Evolutionary conservation across 1,140 invertebrate species (phyloP), one percentile per base, ranked within the genome.

Genomic region (Zaprionus nigranus): DNA sequence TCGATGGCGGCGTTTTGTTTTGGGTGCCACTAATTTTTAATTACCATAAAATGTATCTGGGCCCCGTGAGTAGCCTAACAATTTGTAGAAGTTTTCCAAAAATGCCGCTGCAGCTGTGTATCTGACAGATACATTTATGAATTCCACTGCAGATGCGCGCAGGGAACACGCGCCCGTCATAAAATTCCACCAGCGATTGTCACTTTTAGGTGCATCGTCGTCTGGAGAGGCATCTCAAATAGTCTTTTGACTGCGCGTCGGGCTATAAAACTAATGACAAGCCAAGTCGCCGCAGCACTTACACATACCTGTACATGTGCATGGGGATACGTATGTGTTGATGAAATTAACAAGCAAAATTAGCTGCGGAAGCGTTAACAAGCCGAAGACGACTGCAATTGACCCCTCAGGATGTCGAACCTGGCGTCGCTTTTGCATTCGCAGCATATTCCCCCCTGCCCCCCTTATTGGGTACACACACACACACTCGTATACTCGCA

Each of bases 221-320:
- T 67, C 54, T 62, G 12, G 56, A 51, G 51, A 49, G 57, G 53
- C 58, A 67, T 78, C 78, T 69, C 74, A 53, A 83, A 87, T 80
- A 72, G 73, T 81, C 63, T 83, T 83, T 83, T 83, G 83, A 86
- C 81, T 79, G 67, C 79, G 60, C 40, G 57, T 46, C 46, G 72
- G 54, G 84, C 84, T 68, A 87, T 87, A 84, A 87, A 87, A 88
- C 82, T 81, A 84, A 84, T 80, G 84, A 81, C 84, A 81, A 72
- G 63, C 82, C 79, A 62, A 81, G 58, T 78, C 40, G 53, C 71
- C 56, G 58, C 61, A 59, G 75, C 70, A 61, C 69, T 69, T 76
- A 69, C 73, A 62, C 3, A 24, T 1, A 15, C 15, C 36, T 1
- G 13, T 2, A 15, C 15, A 57, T 36, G 4, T 57, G 9, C n/a